Base-by-base conservation (phyloP, 2,797 vertebrate genomes). In the Buphagus erythrorhynchus region DNA sequence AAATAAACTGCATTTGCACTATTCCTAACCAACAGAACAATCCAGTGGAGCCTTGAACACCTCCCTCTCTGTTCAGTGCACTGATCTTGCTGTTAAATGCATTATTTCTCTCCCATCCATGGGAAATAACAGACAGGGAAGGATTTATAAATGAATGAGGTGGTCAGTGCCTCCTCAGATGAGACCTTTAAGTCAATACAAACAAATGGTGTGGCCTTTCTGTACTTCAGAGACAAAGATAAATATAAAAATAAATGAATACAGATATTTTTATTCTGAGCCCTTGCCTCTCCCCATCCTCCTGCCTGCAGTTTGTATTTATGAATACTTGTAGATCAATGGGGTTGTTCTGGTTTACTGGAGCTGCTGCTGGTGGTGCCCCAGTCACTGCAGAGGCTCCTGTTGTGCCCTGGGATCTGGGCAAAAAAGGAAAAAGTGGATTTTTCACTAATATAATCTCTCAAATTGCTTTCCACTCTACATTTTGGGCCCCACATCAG, bases 391-490 rank as follows among this genome's bases (percentile, higher is more conserved):
- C 31, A n/a, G n/a, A 40, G 18, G 25, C 3, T 15, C 35, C n/a
- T 28, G 22, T 3, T 45, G 40, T 49, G 72, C 57, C 15, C 46
- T 11, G 38, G 26, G 17, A 49, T 51, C 8, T 16, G n/a, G n/a
- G 35, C 5, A 31, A 54, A 28, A 61, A 22, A 6, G 22, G 45
- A 1, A 4, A 3, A 18, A 38, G 22, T 1, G 0, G 12, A 49
- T 74, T 81, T 84, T 26, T n/a, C 43, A 42, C 35, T n/a, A 38
- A 54, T 26, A 36, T 24, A 36, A 74, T 3, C 26, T 42, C 22
- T 8, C 6, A 5, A 48, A 49, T 24, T 8, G 26, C 24, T 25
- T 78, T 35, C 48, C 52, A 21, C n/a, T 51, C 28, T 21, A 4
- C 2, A 2, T 26, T 49, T 57, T 16, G 10, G 5, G 20, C 18